Conservation (phyloP, 1,140 invertebrate species). For the Drosophila nigromelanica region DNA sequence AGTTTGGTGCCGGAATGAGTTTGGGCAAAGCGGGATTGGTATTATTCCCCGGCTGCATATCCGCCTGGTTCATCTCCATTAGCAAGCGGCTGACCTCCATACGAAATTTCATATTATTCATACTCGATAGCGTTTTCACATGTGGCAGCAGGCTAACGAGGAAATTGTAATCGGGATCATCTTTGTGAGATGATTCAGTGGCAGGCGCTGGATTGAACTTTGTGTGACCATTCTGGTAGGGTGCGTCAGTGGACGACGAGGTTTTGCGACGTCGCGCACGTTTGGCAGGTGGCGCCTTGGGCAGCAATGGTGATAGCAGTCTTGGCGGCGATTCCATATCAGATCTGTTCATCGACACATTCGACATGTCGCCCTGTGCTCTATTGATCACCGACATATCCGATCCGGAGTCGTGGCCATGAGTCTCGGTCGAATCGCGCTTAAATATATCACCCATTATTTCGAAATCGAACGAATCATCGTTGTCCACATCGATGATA, state of each 20-base stretch:
- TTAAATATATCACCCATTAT: constrained; percentile 70
- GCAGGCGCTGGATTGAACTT: background rate
- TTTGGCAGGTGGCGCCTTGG: constrained; percentile 30
- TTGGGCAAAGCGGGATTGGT: constrained; percentile 18
- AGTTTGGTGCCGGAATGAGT: constrained; percentile 28
- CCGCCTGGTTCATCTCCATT: constrained; percentile 58
- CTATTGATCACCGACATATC: constrained; percentile 31
- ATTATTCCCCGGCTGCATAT: constrained; percentile 3
- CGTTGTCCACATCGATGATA: constrained; percentile 62
- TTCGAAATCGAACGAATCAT: constrained; percentile 70
- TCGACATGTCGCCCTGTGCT: constrained; percentile 15
- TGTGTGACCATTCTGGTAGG: constrained; percentile 12
- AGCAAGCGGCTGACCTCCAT: constrained; percentile 58
- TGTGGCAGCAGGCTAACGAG: constrained; percentile 65
- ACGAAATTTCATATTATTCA: constrained; percentile 63
- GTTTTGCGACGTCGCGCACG: constrained; percentile 34
- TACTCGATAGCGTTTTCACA: constrained; percentile 56
- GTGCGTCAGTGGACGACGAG: constrained; percentile 39
- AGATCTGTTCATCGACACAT: constrained; percentile 21
- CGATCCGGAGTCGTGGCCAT: constrained; percentile 46
- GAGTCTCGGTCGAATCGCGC: constrained; percentile 26
- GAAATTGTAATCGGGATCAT: constrained; percentile 67
- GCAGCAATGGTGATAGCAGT: constrained; percentile 39
- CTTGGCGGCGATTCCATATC: constrained; percentile 47
- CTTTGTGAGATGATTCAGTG: constrained; percentile 24